Conservation (phyloP, 2,797 vertebrate genomes). For the Spinus pinus region DNA sequence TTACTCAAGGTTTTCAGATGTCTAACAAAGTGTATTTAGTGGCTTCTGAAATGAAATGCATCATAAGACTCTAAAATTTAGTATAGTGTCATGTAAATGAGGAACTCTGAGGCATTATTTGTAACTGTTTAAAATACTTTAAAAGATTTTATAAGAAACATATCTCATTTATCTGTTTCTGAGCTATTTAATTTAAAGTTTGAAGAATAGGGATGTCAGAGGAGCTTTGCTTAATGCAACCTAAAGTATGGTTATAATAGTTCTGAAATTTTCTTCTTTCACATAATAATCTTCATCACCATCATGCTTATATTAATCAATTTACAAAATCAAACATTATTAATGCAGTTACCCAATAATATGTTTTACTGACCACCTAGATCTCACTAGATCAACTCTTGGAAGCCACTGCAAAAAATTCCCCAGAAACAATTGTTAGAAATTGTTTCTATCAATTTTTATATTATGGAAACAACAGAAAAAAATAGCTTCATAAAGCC, state of each 20-base stretch:
- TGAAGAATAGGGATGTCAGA: not conserved
- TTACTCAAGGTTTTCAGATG: not conserved
- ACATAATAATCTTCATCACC: not conserved
- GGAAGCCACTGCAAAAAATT: not conserved
- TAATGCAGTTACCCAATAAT: not conserved
- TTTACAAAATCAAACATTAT: not conserved
- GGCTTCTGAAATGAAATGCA: not conserved
- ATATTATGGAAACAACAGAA: not conserved
- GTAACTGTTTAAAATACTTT: not conserved
- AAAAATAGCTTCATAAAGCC: not conserved
- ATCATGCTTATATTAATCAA: not conserved
- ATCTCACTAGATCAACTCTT: not conserved
- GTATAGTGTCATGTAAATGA: not conserved
- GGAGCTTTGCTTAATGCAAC: not conserved
- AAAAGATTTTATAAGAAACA: not conserved
- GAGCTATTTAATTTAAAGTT: not conserved
- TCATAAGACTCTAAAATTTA: not conserved
- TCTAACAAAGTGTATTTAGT: not conserved
- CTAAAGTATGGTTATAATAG: not conserved
- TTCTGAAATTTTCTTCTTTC: not conserved
- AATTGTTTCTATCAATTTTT: not conserved
- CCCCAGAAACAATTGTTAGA: not conserved
- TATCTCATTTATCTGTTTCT: not conserved
- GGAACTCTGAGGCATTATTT: not conserved
- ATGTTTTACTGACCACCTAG: not conserved